Conservation (phyloP, 2,113 vertebrate species). For the Oryzias celebensis region DNA sequence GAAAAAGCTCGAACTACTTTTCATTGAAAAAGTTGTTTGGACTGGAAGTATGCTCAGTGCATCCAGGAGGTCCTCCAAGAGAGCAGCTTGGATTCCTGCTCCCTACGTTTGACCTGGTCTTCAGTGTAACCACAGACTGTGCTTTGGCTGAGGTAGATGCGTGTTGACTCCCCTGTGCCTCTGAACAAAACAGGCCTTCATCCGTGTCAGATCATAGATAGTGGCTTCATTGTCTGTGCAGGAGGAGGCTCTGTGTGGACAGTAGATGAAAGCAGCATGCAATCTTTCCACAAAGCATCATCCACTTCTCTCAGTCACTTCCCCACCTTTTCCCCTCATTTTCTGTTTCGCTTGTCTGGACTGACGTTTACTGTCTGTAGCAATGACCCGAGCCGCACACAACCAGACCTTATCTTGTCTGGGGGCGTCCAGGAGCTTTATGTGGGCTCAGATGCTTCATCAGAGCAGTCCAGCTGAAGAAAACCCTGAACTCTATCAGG, state of each 20-base stretch:
- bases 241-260: slow-evolving; percentile 37
- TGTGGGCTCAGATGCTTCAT: too few species aligned
- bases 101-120: background rate
- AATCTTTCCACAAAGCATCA: slow-evolving; percentile 17
- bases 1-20: too few species aligned
- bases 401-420: too few species aligned
- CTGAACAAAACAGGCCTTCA: slow-evolving; percentile 47
- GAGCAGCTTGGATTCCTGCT: background rate
- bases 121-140: slow-evolving; percentile 13
- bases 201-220: slow-evolving; percentile 29
- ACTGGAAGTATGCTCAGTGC: too few species aligned
- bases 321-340: background rate
- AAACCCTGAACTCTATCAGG: background rate
- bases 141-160: slow-evolving; percentile 33
- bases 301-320: background rate
- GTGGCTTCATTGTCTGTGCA: slow-evolving; percentile 55
- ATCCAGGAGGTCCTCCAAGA: background rate
- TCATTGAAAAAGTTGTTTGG: too few species aligned
- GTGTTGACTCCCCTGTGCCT: slow-evolving; percentile 33
- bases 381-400: too few species aligned
- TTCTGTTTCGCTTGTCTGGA: background rate
- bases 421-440: too few species aligned
- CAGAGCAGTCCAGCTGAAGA: background rate
- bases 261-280: slow-evolving; percentile 43
- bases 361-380: background rate